Evolutionary conservation across 2,797 vertebrate genomes (phyloP).

Genomic region (Pseudomugil tenellus): DNA sequence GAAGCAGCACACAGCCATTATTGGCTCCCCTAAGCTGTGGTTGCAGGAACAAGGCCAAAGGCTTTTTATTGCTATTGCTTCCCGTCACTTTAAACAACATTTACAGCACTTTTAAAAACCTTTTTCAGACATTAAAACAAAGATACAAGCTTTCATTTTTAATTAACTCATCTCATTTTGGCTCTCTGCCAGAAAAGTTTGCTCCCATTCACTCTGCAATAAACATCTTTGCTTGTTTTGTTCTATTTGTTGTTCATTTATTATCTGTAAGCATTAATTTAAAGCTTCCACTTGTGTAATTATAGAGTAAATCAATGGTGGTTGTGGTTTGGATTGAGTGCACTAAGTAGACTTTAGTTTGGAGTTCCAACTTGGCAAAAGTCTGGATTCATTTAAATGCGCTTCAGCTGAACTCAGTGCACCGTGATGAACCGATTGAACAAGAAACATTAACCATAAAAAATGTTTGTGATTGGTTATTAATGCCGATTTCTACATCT

Average conservation of each 20-base stretch:
- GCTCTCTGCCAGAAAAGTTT: conserved; percentile 52
- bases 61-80: conserved; percentile 69
- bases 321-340: conserved; percentile 49
- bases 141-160: conserved; percentile 63
- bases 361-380: conserved; percentile 52
- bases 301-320: conserved; percentile 56
- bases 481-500: conserved; percentile 28
- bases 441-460: conserved; percentile 5
- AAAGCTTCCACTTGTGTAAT: conserved; percentile 58
- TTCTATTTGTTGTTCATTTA: conserved; percentile 63
- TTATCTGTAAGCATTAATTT: conserved; percentile 62
- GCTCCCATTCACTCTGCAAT: conserved; percentile 42
- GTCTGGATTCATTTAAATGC: conserved; percentile 25
- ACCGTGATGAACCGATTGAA: conserved; percentile 13
- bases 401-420: conserved; percentile 26
- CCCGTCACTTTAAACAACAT: conserved; percentile 64
- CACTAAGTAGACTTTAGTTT: conserved; percentile 55
- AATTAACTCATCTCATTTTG: conserved; percentile 69
- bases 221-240: conserved; percentile 68
- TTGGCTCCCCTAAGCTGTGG: conserved; percentile 57
- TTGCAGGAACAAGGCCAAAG: conserved; percentile 58
- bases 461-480: conserved; percentile 7
- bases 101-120: conserved; percentile 62
- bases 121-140: conserved; percentile 61
- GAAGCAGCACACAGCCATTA: conserved; percentile 32